Base-by-base conservation (phyloP, 2,888 invertebrate species). In the Hartigia nigra region DNA sequence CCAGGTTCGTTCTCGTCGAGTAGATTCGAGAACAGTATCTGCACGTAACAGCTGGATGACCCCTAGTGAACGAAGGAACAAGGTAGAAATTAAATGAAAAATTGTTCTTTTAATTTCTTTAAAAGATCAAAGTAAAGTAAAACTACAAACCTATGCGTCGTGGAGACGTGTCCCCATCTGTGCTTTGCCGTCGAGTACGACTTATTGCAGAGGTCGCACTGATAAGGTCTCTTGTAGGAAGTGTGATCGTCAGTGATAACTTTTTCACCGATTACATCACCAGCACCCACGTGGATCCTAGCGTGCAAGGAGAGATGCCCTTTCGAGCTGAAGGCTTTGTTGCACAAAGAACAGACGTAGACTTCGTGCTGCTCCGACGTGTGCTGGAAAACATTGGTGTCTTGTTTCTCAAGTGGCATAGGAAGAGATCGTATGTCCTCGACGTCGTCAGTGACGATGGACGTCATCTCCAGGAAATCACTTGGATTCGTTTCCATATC, bases 1-100 rank as follows among this genome's bases (percentile, higher is more conserved):
- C 92, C 11, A 92, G 88, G 82, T 92, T 92, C 78, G 89, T 87
- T 75, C 92, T 87, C 0, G 92, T 92, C 35, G 92, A 92, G 81
- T 92, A 92, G 79, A 92, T 92, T 12, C 92, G 87, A 23, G 90
- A 89, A 80, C 92, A 92, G 77, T 90, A 90, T 11, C 89, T 87
- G 81, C 92, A 92, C 1, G 92, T 92, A 32, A 92, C 92, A 4
- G 91, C 91, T n/a, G 92, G 92, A 86, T 92, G 91, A n/a, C 92
- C 92, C 79, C 91, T 91, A 82, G 36, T n/a, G 12, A 31, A 31
- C 79, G 76, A 78, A 91, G 91, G 12, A 34, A 3, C 2, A 23
- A 72, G 31, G 11, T n/a, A 23, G 12, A 32, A 14, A 12, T 72
- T 31, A 9, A 72, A 31, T 32, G 31, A 72, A 72, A 31, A 31